Evolutionary conservation across 2,888 invertebrate genomes (phyloP), one percentile per base, ranked within the genome.

Genomic region (Scaptomyza caliginosa): DNA sequence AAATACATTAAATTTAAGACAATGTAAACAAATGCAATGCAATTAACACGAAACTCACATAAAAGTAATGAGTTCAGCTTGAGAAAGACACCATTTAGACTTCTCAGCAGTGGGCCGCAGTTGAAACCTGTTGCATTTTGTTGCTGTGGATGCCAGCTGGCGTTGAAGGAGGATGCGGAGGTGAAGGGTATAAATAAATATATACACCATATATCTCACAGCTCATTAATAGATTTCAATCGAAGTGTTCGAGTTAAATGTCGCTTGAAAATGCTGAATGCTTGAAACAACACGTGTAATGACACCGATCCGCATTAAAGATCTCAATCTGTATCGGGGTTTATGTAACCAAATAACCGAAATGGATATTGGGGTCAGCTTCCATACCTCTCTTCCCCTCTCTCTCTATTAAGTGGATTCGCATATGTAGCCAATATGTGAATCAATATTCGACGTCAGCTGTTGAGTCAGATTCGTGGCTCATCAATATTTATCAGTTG

Each of bases 31-130:
- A 86, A 76, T 81, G 77, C 64, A 68, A 52, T 45, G 82, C 51
- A 87, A 85, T 83, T 87, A 85, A 68, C 85, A 84, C 87, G 83
- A 85, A 84, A 79, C 70, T 56, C 80, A 76, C 82, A 87, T 85
- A 72, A 86, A 85, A 85, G 54, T 79, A 85, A 87, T 85, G 82
- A 66, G 85, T 67, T 71, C 69, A 81, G 69, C 38, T 64, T 59
- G 70, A 46, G 52, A 58, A 7, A 13, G 13, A 32, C 13, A 32
- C 32, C 13, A 32, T 51, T 42, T 30, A 24, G 32, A 42, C 13
- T 38, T 39, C 32, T 32, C 32, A 32, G 32, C 32, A 7, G 32
- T 34, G 10, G 51, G 26, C 8, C 28, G 39, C 43, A 67, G 71
- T 67, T 38, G 79, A 72, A 84, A 78, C 85, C 74, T 58, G 84